Percentiles rank a stretch among this genome's conserved stretches.
Conservation (phyloP, 2,113 vertebrate genomes). For the Stegastes partitus region DNA sequence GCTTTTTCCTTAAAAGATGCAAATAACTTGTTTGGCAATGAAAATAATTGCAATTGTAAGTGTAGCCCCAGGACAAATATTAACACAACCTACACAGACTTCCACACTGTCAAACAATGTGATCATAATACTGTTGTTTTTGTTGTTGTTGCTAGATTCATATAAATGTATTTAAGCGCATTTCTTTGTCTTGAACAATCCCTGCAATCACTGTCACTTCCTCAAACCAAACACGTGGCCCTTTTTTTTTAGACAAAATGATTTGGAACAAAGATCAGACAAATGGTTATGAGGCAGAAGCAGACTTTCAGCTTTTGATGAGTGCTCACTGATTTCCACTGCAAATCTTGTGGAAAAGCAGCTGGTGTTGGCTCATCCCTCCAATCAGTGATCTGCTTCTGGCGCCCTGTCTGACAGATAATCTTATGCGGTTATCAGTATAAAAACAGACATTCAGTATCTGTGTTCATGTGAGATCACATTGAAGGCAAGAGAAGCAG, state of each 20-base stretch:
- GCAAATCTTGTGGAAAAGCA: not conserved
- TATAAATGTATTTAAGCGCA: not conserved
- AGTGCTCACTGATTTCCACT: not conserved
- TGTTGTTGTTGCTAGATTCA: not conserved
- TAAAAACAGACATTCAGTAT: conserved; percentile 1
- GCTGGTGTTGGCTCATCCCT: no score
- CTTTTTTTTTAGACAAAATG: no score
- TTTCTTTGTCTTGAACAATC: no score
- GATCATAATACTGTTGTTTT: no score
- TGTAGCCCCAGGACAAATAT: no score
- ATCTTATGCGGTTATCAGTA: not conserved
- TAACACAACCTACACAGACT: no score
- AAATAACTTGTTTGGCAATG: no score
- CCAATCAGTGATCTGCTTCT: not conserved
- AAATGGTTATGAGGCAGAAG: not conserved
- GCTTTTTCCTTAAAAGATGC: no score
- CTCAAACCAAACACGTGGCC: not conserved
- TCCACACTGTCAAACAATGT: no score
- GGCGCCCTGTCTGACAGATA: conserved; percentile 1
- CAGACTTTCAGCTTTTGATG: not conserved
- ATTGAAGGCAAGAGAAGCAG: not conserved
- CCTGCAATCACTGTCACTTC: no score
- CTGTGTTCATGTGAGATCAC: not conserved
- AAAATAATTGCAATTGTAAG: no score
- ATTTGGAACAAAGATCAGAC: not conserved